These are phyloP conservation scores for Cylindroiulus punctatus DNA, from an alignment of 2,888 invertebrate species.

Conservation along the genomic window DNA sequence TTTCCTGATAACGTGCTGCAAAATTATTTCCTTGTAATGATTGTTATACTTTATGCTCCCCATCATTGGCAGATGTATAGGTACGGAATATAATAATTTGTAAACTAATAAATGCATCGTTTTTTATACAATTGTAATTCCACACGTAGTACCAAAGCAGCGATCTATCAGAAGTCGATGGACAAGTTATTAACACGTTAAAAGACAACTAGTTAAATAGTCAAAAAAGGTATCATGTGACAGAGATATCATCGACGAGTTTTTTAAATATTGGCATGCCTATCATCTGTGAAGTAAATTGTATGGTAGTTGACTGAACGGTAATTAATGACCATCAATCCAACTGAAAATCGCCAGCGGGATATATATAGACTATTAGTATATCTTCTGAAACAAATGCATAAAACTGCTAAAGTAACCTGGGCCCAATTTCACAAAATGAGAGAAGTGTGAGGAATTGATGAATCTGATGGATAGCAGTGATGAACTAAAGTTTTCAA, in stretches of 20 bases:
- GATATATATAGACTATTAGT: neutral
- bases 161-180: too few relatives aligned
- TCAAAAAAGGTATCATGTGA: neutral
- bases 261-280: neutral
- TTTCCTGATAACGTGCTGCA: too few relatives aligned
- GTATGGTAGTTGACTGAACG: neutral
- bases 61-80: too few relatives aligned
- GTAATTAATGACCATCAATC: constrained; percentile 29
- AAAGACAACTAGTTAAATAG: neutral
- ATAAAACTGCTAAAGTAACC: neutral
- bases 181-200: neutral
- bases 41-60: too few relatives aligned
- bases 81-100: too few relatives aligned
- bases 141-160: neutral
- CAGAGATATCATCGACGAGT: neutral
- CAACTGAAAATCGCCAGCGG: neutral
- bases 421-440: neutral
- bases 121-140: neutral
- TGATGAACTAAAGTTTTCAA: too few relatives aligned
- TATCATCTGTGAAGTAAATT: neutral
- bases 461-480: too few relatives aligned
- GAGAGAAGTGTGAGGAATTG: too few relatives aligned
- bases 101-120: neutral
- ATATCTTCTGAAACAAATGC: neutral
- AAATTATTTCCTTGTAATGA: too few relatives aligned